A percentile compares a stretch with the other conserved stretches of the same genome.
phyloP scores from a whole-genome alignment of 2,797 vertebrate species.

The Halcyon badia region DNA sequence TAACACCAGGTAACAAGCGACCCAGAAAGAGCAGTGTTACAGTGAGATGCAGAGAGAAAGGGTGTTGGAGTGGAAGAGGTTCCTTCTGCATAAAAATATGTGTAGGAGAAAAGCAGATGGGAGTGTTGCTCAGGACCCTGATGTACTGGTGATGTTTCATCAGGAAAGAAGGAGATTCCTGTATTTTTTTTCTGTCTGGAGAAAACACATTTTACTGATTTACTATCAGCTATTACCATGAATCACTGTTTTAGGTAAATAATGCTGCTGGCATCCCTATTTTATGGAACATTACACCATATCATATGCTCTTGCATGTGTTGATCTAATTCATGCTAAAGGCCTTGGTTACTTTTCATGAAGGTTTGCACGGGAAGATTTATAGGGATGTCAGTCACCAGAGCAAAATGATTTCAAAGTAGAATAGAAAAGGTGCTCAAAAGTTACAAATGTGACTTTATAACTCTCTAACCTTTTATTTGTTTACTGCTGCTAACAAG shows the following conservation, averaged over 20 bases:
- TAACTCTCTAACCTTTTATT: neutral
- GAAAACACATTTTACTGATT: neutral
- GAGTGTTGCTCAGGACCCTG: neutral
- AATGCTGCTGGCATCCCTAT: neutral
- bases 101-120: neutral
- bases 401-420: neutral
- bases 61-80: neutral
- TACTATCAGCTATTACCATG: neutral
- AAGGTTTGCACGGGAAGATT: neutral
- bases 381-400: neutral
- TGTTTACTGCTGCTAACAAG: neutral
- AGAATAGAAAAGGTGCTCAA: neutral
- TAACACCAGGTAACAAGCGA: neutral
- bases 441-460: neutral
- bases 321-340: neutral
- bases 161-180: neutral
- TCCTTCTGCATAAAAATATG: neutral
- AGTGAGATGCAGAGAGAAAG: neutral
- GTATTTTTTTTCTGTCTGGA: neutral
- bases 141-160: neutral
- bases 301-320: neutral
- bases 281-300: neutral
- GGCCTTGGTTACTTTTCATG: neutral
- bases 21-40: neutral
- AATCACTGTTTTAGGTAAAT: neutral